Percentiles rank a stretch among this genome's conserved stretches.
Conservation (phyloP, 2,113 vertebrate genomes). For the Megatriorchis doriae region DNA sequence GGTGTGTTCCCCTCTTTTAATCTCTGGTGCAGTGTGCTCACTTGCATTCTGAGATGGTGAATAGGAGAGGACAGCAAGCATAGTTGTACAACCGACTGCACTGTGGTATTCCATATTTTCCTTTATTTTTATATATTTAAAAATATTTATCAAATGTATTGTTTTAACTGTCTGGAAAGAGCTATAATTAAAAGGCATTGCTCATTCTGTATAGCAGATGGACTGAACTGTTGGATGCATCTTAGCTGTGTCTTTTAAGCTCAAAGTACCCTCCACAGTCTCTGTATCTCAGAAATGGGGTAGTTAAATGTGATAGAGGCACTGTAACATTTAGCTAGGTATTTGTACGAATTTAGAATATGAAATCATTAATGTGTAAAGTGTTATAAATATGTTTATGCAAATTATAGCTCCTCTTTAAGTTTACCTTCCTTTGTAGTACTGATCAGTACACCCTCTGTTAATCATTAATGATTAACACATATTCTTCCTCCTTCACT, state of each 20-base stretch:
- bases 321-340: not conserved
- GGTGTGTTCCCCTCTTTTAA: not conserved
- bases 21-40: not conserved
- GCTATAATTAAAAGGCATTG: not conserved
- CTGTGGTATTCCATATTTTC: not conserved
- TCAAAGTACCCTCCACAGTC: not conserved
- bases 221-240: not conserved
- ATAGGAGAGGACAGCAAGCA: not conserved
- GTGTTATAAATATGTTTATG: not conserved
- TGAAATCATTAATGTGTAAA: not conserved
- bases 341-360: not conserved
- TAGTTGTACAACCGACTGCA: not conserved
- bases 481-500: not conserved
- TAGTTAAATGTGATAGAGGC: not conserved
- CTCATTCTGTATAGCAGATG: not conserved
- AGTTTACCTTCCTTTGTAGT: not conserved
- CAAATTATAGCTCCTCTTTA: not conserved
- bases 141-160: not conserved
- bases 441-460: not conserved
- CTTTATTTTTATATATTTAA: not conserved
- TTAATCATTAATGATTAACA: not conserved
- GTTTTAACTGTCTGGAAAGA: not conserved
- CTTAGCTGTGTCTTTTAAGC: not conserved
- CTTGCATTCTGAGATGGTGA: not conserved
- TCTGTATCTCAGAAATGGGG: not conserved